These are phyloP conservation scores for Nymphicus hollandicus DNA, from an alignment of 2,113 vertebrate species.

Conservation along the genomic window DNA sequence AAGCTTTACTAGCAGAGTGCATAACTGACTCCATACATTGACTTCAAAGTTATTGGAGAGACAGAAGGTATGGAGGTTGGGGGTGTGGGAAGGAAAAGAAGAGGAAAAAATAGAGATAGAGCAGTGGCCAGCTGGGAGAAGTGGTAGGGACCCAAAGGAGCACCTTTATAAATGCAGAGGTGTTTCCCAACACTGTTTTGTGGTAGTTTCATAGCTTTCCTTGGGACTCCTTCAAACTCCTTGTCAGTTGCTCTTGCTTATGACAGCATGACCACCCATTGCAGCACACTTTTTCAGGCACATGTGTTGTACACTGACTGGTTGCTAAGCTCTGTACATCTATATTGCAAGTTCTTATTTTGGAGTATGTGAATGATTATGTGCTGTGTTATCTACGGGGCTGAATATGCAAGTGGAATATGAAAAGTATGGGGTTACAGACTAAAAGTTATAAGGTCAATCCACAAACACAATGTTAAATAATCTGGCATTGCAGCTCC, in stretches of 20 bases:
- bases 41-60: neutral
- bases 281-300: neutral
- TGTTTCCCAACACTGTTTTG: neutral
- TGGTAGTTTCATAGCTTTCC: neutral
- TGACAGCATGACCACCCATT: rapidly evolving
- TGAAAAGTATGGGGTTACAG: neutral
- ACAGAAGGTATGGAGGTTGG: neutral
- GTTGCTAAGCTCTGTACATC: neutral
- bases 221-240: neutral
- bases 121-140: neutral
- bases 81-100: neutral
- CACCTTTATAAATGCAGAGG: neutral
- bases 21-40: neutral
- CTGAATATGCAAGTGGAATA: neutral
- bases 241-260: neutral
- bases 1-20: neutral
- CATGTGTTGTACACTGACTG: neutral
- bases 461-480: neutral
- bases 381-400: neutral
- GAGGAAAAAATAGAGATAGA: neutral
- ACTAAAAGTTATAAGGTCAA: neutral
- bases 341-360: neutral
- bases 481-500: neutral
- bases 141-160: neutral
- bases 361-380: neutral